phyloP scores from a whole-genome alignment of 2,888 invertebrate species.

The Polylopha cassiicola region DNA sequence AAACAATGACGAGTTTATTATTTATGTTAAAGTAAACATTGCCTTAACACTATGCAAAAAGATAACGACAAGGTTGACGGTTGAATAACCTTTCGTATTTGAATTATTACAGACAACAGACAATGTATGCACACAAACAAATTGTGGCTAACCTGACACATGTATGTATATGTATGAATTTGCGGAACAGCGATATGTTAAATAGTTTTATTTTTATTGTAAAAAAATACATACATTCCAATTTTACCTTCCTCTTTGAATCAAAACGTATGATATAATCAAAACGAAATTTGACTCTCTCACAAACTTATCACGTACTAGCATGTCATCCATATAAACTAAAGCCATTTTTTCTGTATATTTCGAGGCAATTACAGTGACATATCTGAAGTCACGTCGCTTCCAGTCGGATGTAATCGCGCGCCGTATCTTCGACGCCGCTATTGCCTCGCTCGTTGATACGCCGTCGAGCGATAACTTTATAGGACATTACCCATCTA shows the following conservation, averaged over 20 bases:
- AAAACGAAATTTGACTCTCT: too few species aligned
- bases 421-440: constrained; percentile 18
- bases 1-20: constrained; percentile 15
- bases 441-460: constrained; percentile 24
- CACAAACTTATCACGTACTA: constrained; percentile 6
- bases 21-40: constrained; percentile 16
- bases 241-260: too few species aligned
- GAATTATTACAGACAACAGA: constrained; percentile 27
- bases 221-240: too few species aligned
- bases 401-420: constrained; percentile 22
- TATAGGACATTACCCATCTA: constrained; percentile 36
- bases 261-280: too few species aligned
- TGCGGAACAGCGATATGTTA: constrained; percentile 20
- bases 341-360: constrained; percentile 22
- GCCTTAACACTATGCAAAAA: constrained; percentile 33
- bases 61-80: constrained; percentile 43
- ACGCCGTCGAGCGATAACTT: constrained; percentile 33
- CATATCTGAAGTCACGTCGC: constrained; percentile 22
- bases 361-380: constrained; percentile 19
- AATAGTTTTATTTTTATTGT: too few species aligned
- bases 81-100: constrained; percentile 39
- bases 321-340: constrained; percentile 15
- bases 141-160: constrained; percentile 22
- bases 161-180: constrained; percentile 21
- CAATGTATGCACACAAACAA: constrained; percentile 27